Evolutionary conservation across 2,113 vertebrate species (phyloP).

Genomic region (Elgaria multicarinata): DNA sequence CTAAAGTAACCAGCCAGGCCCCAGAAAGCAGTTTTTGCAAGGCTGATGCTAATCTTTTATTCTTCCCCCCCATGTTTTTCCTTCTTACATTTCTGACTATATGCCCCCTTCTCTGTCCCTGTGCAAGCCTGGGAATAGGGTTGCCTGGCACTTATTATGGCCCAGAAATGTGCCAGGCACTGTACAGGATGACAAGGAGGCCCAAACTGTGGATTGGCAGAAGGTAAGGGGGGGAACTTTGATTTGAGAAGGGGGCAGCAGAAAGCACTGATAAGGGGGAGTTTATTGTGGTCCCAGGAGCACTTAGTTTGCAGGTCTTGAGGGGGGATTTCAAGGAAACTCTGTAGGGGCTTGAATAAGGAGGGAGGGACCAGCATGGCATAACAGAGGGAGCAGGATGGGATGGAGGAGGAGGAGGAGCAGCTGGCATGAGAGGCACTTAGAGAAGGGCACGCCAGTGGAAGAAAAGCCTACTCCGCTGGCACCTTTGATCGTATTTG

Average conservation of each 20-base stretch:
- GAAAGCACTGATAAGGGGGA: background rate
- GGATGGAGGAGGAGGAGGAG: background rate
- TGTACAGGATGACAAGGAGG: background rate
- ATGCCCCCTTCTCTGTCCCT: background rate
- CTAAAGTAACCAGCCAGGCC: background rate
- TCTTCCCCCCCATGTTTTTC: background rate
- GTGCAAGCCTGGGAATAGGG: background rate
- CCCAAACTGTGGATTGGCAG: background rate
- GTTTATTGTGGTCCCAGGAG: background rate
- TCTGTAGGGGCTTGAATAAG: background rate
- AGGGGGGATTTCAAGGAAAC: too few relatives aligned
- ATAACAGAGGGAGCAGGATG: background rate
- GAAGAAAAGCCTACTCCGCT: background rate
- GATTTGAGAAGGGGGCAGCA: background rate
- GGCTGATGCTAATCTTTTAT: background rate
- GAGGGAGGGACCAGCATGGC: background rate
- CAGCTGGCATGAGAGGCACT: too few relatives aligned
- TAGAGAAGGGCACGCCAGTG: background rate
- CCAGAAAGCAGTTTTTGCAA: background rate
- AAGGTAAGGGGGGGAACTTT: background rate
- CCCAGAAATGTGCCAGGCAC: background rate
- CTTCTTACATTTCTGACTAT: background rate
- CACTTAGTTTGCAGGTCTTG: too few relatives aligned
- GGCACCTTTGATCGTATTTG: background rate
- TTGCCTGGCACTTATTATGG: background rate